Evolutionary conservation across 2,888 invertebrate genomes (phyloP).

Genomic region (Cabera pusaria): DNA sequence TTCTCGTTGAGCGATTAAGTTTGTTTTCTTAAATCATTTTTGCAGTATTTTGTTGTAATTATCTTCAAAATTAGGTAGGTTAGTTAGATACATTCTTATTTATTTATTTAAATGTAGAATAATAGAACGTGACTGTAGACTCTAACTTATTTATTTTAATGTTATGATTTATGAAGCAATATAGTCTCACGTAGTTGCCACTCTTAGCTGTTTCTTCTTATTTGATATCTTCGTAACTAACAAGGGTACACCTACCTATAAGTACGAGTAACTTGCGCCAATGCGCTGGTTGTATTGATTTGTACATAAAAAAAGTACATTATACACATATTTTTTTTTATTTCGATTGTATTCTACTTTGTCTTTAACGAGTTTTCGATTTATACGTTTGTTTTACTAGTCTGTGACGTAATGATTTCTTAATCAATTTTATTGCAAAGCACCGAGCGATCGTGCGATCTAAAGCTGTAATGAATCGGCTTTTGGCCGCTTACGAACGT

Average conservation of each 20-base stretch:
- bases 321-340: slow-evolving; percentile 51
- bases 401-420: slow-evolving; percentile 40
- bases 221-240: slow-evolving; percentile 34
- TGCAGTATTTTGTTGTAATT: slow-evolving; percentile 76
- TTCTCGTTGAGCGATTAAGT: slow-evolving; percentile 41
- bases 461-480: too few relatives aligned
- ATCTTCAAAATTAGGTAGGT: slow-evolving; percentile 68
- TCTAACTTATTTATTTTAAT: slow-evolving; percentile 66
- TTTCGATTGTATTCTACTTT: slow-evolving; percentile 38
- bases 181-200: slow-evolving; percentile 61
- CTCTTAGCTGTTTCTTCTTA: slow-evolving; percentile 45
- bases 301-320: slow-evolving; percentile 36
- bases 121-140: slow-evolving; percentile 54
- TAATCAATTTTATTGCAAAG: slow-evolving; percentile 21
- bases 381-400: slow-evolving; percentile 58
- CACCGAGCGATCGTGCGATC: too few relatives aligned
- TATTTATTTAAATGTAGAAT: slow-evolving; percentile 76
- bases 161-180: slow-evolving; percentile 61
- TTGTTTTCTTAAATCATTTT: slow-evolving; percentile 37
- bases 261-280: slow-evolving; percentile 30
- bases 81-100: slow-evolving; percentile 77
- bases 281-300: slow-evolving; percentile 37
- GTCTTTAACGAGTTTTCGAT: slow-evolving; percentile 45
- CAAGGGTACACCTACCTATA: slow-evolving; percentile 29
- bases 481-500: background rate